Base-by-base conservation (phyloP, 2,113 vertebrate species). In the Oxyura jamaicensis region DNA sequence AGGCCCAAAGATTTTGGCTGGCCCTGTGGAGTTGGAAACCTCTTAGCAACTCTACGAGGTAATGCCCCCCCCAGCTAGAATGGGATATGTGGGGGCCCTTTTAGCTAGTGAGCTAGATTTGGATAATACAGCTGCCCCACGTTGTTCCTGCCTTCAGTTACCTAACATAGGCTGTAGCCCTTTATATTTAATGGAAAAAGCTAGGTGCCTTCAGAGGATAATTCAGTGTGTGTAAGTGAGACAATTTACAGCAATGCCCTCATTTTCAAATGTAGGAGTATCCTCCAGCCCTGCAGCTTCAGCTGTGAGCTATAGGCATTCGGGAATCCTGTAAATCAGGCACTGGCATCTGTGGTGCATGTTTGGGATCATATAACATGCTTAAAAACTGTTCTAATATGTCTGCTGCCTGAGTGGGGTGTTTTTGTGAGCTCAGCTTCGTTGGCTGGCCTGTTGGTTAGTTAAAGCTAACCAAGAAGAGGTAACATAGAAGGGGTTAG, bases 331-430 rank as follows among this genome's bases (percentile, higher is more conserved):
- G 75, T n/a, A 52, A 2, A 36, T 50, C 44, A 53, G 71, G 25
- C 11, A 17, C 20, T 75, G 52, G 7, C 35, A 16, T 58, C 58
- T 82, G 33, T 75, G 46, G 6, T 48, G 41, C 39, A 18, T 81
- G 20, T 82, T 18, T 53, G 36, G 66, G 48, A 25, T 72, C 0
- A 0, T 60, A 2, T 11, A 75, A 42, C 22, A 13, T 33, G 56
- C 78, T 9, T 13, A 17, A 71, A 84, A 85, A n/a, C 14, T 2
- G 13, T 80, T 86, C 68, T 52, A 0, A 0, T 35, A 2, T 26
- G 14, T 56, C 26, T 86, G 28, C 48, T 90, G 55, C 18, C 55
- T 66, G 20, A 31, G 33, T 3, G 1, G 28, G 12, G 29, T 67
- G 14, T 63, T 88, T 42, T 33, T 69, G 36, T 56, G 67, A 77